Evolutionary conservation across 1,140 invertebrate species (phyloP).

Genomic region (Amphibalanus amphitrite): DNA sequence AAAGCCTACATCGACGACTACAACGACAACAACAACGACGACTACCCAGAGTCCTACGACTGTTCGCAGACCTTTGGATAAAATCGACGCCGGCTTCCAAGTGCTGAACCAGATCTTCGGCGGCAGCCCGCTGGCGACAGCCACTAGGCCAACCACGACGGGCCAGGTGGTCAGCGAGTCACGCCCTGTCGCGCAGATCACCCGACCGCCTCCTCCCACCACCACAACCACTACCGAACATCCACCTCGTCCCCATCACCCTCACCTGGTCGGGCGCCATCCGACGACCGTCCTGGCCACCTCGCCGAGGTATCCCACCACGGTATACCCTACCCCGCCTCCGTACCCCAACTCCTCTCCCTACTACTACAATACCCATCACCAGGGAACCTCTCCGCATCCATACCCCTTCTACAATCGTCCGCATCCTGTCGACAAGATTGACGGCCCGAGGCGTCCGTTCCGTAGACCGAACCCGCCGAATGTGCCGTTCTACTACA

Average conservation of each 20-base stretch:
- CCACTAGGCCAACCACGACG: not conserved
- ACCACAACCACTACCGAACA: not conserved
- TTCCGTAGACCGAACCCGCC: not conserved
- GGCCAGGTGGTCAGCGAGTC: not conserved
- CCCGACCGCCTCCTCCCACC: not conserved
- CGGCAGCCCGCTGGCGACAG: not conserved
- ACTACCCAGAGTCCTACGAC: not conserved
- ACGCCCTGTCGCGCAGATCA: not conserved
- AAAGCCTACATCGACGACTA: not conserved
- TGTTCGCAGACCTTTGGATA: not conserved
- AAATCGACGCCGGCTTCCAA: not conserved
- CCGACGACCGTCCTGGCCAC: not conserved
- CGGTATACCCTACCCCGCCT: too few species aligned
- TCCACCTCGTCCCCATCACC: not conserved
- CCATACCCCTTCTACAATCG: not conserved
- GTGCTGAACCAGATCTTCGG: not conserved
- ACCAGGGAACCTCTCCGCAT: not conserved
- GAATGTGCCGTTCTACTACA: not conserved
- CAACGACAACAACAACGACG: not conserved
- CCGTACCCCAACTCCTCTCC: not conserved
- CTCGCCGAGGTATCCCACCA: too few species aligned
- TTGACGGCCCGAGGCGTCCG: not conserved
- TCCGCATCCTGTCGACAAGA: not conserved
- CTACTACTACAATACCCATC: not conserved
- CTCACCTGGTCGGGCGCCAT: not conserved